Base-by-base conservation (phyloP, 2,797 vertebrate genomes). In the Spondyliosoma cantharus region DNA sequence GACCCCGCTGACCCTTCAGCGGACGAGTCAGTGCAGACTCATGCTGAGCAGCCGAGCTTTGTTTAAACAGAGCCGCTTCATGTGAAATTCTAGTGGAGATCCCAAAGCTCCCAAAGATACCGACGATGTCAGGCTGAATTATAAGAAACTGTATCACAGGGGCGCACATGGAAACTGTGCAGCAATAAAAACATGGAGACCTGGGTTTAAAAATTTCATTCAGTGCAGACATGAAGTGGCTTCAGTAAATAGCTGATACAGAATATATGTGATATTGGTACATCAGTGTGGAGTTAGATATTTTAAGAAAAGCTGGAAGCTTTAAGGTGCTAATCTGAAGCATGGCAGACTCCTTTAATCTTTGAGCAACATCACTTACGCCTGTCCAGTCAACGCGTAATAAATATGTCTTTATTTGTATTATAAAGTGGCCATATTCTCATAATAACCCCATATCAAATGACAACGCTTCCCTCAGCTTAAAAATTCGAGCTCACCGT, bases 171-270 rank as follows among this genome's bases (percentile, higher is more conserved):
- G 11, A 37, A 32, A 32, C 14, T 3, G 27, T 42, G 42, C 9
- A 54, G 48, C 25, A 7, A 59, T 43, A 19, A 71, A 52, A 52
- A 42, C 22, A 24, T 5, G 2, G 8, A 14, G 25, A 50, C 27
- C 48, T 29, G 19, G n/a, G 59, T 59, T 57, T 67, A 56, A 27
- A 62, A 24, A 37, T 3, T 53, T 67, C 5, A 48, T 54, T 80
- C 22, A 49, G 24, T 29, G 27, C 42, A 54, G 15, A 78, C 14
- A 59, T n/a, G 4, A 46, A 58, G 15, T 59, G 56, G 48, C 27
- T 73, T 76, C 7, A 56, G 22, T 24, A 20, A 45, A 45, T 7
- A 29, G 65, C 42, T 24, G 45, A 61, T 8, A 22, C 24, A 57
- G 19, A 57, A 65, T 25, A 32, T 57, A 8, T 60, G 17, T 45